These are phyloP conservation scores for Amphipoea lucens DNA, from an alignment of 2,888 invertebrate species.

Conservation along the genomic window DNA sequence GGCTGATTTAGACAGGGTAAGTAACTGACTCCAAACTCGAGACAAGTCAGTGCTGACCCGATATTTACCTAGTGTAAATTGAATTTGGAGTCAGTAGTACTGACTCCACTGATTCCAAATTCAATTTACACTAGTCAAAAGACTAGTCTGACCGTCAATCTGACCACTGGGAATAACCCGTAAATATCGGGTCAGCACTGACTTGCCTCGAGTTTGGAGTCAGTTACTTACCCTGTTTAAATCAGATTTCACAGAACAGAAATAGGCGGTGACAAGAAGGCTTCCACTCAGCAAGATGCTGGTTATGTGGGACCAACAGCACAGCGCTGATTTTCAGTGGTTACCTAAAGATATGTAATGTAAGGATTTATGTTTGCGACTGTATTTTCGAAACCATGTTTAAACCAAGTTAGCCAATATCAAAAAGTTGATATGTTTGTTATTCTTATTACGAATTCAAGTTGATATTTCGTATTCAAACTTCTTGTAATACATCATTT, in stretches of 20 bases:
- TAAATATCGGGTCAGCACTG: too few species aligned
- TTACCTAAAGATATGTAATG: not conserved
- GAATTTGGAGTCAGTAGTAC: too few species aligned
- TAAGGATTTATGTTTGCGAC: not conserved
- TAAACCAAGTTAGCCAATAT: constrained; percentile 40
- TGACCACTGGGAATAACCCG: too few species aligned
- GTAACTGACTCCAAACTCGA: too few species aligned
- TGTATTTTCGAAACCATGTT: constrained; percentile 18
- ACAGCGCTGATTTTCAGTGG: not conserved
- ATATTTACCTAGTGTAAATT: too few species aligned
- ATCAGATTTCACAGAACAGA: not conserved
- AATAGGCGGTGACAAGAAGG: not conserved
- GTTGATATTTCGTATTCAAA: constrained; percentile 52
- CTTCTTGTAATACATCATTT: constrained; percentile 61
- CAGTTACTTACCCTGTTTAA: too few species aligned
- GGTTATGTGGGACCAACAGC: not conserved
- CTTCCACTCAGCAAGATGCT: not conserved
- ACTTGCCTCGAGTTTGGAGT: too few species aligned
- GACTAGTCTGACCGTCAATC: too few species aligned
- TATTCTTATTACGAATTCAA: constrained; percentile 19
- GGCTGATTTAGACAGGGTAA: too few species aligned
- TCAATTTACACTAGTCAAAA: too few species aligned
- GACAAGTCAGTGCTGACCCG: too few species aligned
- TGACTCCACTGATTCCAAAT: too few species aligned
- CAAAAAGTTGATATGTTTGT: constrained; percentile 34